phyloP scores from a whole-genome alignment of 2,113 vertebrate genomes.

The Ranitomeya variabilis region DNA sequence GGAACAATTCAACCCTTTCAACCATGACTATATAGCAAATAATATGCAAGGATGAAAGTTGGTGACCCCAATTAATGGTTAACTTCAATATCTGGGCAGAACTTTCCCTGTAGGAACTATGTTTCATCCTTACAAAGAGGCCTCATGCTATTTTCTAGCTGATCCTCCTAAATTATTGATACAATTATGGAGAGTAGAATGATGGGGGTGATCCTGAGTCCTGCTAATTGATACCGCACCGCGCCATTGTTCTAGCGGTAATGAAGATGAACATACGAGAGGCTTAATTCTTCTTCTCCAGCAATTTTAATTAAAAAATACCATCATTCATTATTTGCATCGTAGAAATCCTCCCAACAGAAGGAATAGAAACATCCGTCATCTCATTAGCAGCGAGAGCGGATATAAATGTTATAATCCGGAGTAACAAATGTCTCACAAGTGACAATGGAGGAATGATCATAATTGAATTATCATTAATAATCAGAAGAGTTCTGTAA shows the following conservation, averaged over 20 bases:
- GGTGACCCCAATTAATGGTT: too few species aligned
- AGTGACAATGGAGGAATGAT: neutral
- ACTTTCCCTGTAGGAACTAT: too few species aligned
- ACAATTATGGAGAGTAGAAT: neutral
- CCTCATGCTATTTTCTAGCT: neutral
- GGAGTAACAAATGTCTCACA: neutral
- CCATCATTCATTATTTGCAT: neutral
- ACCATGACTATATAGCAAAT: too few species aligned
- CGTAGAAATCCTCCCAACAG: neutral
- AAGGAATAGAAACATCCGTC: neutral
- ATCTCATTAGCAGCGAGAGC: neutral
- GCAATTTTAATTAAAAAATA: slow-evolving; percentile 1
- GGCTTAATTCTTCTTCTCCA: slow-evolving; percentile 1
- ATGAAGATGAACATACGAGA: slow-evolving; percentile 9
- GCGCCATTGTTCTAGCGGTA: neutral
- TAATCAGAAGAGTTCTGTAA: neutral
- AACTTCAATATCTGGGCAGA: too few species aligned
- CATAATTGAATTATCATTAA: neutral
- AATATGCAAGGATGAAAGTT: too few species aligned
- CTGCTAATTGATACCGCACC: slow-evolving; percentile 1
- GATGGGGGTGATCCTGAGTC: neutral
- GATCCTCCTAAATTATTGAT: neutral
- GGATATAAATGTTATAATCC: neutral
- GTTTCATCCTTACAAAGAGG: too few species aligned
- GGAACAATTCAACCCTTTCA: too few species aligned